Evolutionary conservation across 2,113 vertebrate species (phyloP), one percentile per base, ranked within the genome.

Genomic region (Menura novaehollandiae): DNA sequence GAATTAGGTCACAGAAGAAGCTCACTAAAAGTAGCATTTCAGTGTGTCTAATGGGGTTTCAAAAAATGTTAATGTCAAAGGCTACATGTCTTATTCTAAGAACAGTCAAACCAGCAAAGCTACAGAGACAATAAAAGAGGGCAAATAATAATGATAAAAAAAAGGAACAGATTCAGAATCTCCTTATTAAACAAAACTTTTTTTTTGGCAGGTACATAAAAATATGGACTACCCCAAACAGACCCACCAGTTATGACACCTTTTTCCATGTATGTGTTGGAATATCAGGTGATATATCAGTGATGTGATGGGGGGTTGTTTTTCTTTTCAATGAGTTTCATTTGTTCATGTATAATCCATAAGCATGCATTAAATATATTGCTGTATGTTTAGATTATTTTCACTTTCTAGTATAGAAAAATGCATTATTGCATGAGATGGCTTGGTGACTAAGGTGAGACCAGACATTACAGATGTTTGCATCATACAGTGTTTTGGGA

Each of bases 1-100:
- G 94, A 97, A 96, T 49, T 66, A 94, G 93, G 81, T 47, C 68
- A 82, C 7, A 44, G 22, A 55, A 88, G 82, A 90, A 87, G n/a
- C 35, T 87, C 47, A 85, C 60, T 73, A 71, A 75, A 92, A 77
- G 53, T 51, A 73, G 39, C 18, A 71, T 26, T n/a, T 44, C 4
- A 1, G 12, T 79, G 59, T 33, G 90, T 35, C 62, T 41, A 77
- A 74, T 4, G 8, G n/a, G 64, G 43, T 72, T 96, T 89, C 17
- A 81, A 73, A 94, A 92, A 92, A 55, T 41, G 37, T 56, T 56
- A n/a, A 62, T 51, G 37, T 88, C 41, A 73, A 74, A 88, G 37
- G 37, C 43, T 79, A 51, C 15, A 47, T n/a, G 58, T 72, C 71
- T 85, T 82, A 53, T 52, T 67, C 59, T 52, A 39, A 47, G 33